Evolutionary conservation across 2,113 vertebrate species (phyloP), one percentile per base, ranked within the genome.

Genomic region (Hymenochirus boettgeri): DNA sequence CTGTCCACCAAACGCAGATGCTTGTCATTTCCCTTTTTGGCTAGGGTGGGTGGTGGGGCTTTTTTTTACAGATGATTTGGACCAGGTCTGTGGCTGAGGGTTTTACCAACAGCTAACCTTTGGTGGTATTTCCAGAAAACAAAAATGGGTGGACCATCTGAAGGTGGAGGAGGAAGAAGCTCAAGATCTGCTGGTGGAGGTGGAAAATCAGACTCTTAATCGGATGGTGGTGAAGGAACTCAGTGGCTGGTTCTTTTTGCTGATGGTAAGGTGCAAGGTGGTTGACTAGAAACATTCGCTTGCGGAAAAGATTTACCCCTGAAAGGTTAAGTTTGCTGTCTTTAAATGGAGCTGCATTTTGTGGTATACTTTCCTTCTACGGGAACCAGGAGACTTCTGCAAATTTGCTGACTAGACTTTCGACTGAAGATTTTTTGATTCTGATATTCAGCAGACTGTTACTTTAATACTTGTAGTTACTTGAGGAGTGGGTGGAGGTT

Each of bases 71-170:
- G 95, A 88, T 2, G 82, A 74, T 72, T 91, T 94, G 19, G 89
- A 83, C 93, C 93, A 95, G 0, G 65, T 81, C 76, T 95, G 94
- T 1, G 95, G 94, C 25, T 97, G 96, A 2, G 95, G 94, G 60
- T 89, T n/a, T 96, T 15, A 98, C 96, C 4, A n/a, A 98, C 92
- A 0, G 95, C 95, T 0, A 99, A n/a, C 93, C 73, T 84, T 86
- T 0, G 91, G 92, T 8, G 7, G 81, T 79, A 46, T 39, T 78
- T 19, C 80, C 86, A n/a, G 87, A 80, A 81, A 89, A 89, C n/a
- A 0, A 83, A 73, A 0, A 81, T 77, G 0, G 86, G 88, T 18
- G 81, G 73, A 55, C 92, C 92, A 1, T 84, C 69, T 27, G 77
- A 45, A 18, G 93, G 94, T 35, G 83, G 87, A n/a, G 93, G 94